Conservation (phyloP, 2,113 vertebrate species). For the Epinephelus fuscoguttatus region DNA sequence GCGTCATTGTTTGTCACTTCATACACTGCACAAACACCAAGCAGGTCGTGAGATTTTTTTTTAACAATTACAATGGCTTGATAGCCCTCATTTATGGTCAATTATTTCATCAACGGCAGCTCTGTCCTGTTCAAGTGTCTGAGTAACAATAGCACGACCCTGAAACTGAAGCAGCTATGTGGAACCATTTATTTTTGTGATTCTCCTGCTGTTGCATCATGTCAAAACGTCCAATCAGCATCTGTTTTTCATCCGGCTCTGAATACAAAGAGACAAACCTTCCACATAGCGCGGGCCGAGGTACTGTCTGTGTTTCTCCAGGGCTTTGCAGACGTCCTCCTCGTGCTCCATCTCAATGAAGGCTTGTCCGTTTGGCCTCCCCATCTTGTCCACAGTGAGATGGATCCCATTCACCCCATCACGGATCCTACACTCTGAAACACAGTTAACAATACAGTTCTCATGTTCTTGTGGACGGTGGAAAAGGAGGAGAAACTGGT, state of each 20-base stretch:
- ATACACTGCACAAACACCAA: slow-evolving; percentile 71
- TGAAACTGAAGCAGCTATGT: background rate
- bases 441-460: background rate
- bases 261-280: slow-evolving; percentile 80
- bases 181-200: background rate
- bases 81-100: too few species aligned
- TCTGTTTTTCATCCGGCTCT: background rate
- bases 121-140: background rate
- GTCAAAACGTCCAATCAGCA: background rate
- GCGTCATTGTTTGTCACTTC: slow-evolving; percentile 91
- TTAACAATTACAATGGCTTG: background rate
- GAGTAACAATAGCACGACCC: background rate
- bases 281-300: slow-evolving; percentile 94
- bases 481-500: too few species aligned
- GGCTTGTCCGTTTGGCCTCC: slow-evolving; percentile 90
- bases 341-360: slow-evolving; percentile 93
- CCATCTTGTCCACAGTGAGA: slow-evolving; percentile 86
- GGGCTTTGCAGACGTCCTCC: slow-evolving; percentile 90
- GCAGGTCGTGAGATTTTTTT: background rate
- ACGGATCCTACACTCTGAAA: slow-evolving; percentile 89
- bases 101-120: background rate
- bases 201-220: background rate
- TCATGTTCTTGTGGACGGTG: too few species aligned
- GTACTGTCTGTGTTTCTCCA: slow-evolving; percentile 93
- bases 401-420: slow-evolving; percentile 91